Evolutionary conservation across 2,797 vertebrate species (phyloP).

Genomic region (Pangasius macronema): DNA sequence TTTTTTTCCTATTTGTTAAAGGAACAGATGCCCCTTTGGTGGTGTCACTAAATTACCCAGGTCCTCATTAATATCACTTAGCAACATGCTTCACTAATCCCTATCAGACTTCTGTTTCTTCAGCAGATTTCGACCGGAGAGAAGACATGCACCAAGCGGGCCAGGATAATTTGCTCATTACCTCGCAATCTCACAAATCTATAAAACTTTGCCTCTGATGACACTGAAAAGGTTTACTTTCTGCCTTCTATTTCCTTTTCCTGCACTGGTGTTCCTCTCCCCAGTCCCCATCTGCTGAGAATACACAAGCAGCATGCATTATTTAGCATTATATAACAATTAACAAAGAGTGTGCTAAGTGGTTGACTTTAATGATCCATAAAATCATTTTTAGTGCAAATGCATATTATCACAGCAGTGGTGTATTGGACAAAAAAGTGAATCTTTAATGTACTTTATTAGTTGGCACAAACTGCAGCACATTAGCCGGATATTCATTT

Average conservation of each 20-base stretch:
- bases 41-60: slow-evolving; percentile 34
- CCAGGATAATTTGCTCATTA: slow-evolving; percentile 47
- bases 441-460: slow-evolving; percentile 49
- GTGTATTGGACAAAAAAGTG: slow-evolving; percentile 44
- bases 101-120: slow-evolving; percentile 39
- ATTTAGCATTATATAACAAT: slow-evolving; percentile 61
- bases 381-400: slow-evolving; percentile 52
- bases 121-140: slow-evolving; percentile 21
- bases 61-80: slow-evolving; percentile 44
- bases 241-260: slow-evolving; percentile 34
- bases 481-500: slow-evolving; percentile 48
- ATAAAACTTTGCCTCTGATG: slow-evolving; percentile 45
- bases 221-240: slow-evolving; percentile 39
- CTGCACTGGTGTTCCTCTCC: slow-evolving; percentile 36
- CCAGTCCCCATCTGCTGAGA: slow-evolving; percentile 53
- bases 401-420: slow-evolving; percentile 47
- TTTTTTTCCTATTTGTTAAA: slow-evolving; percentile 28
- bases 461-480: slow-evolving; percentile 44
- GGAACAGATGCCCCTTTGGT: slow-evolving; percentile 37
- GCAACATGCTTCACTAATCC: slow-evolving; percentile 36
- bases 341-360: slow-evolving; percentile 57
- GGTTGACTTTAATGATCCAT: slow-evolving; percentile 61
- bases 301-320: slow-evolving; percentile 47
- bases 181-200: slow-evolving; percentile 45
- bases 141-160: slow-evolving; percentile 31